Evolutionary conservation across 2,888 invertebrate genomes (phyloP).

Genomic region (Sympetrum striolatum): DNA sequence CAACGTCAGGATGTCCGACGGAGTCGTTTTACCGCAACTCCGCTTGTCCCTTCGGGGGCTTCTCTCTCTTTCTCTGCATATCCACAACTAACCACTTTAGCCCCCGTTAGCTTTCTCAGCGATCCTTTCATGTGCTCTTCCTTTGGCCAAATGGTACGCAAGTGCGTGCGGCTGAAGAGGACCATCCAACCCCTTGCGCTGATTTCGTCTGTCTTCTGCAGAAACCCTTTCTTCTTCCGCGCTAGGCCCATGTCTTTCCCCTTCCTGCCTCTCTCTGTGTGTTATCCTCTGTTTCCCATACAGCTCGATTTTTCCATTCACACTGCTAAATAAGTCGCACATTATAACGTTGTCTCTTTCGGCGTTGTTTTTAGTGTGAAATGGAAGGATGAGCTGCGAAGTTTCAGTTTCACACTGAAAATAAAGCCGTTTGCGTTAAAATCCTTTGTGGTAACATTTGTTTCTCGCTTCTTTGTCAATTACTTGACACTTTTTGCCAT

Average conservation of each 20-base stretch:
- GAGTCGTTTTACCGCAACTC: conserved; percentile 12
- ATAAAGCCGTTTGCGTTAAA: no score
- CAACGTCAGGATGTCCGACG: not conserved
- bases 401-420: no score
- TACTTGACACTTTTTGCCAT: no score
- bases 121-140: not conserved
- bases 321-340: not conserved
- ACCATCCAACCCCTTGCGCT: not conserved
- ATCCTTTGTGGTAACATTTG: no score
- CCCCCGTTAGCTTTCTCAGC: not conserved
- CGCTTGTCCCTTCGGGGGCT: conserved; percentile 3
- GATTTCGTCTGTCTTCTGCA: not conserved
- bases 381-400: no score
- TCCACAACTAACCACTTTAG: not conserved
- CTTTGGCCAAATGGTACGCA: not conserved
- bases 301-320: no score
- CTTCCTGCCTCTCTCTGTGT: not conserved
- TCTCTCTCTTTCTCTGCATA: not conserved
- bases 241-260: not conserved
- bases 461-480: no score
- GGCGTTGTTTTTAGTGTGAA: not conserved
- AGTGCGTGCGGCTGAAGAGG: not conserved
- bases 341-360: no score
- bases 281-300: no score
- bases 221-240: not conserved